Percentiles rank a stretch among this genome's conserved stretches.
Conservation (phyloP, 2,113 vertebrate genomes). For the Gila orcuttii region DNA sequence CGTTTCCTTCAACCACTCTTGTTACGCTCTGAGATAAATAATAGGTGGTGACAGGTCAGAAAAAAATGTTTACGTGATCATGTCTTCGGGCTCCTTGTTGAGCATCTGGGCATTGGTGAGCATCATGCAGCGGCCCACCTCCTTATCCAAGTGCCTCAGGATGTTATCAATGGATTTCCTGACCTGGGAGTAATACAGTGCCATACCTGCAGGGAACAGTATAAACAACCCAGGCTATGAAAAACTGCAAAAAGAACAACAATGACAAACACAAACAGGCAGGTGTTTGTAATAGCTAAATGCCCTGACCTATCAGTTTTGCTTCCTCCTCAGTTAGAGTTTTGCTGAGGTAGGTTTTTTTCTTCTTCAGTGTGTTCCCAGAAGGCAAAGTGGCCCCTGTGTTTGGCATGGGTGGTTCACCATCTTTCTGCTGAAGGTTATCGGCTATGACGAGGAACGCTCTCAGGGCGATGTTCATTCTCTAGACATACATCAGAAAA, state of each 20-base stretch:
- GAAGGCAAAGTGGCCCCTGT: constrained; percentile 96
- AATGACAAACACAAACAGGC: background rate
- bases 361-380: constrained; percentile 96
- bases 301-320: constrained; percentile 91
- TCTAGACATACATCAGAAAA: constrained; percentile 72
- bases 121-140: constrained; percentile 99
- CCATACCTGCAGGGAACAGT: constrained; percentile 83
- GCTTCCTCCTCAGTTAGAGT: constrained; percentile 98
- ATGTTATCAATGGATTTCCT: constrained; percentile 96
- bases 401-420: constrained; percentile 98
- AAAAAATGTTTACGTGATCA: constrained; percentile 92
- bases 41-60: constrained; percentile 12
- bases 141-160: constrained; percentile 95
- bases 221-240: background rate
- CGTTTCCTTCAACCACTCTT: constrained; percentile 24
- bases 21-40: constrained; percentile 32
- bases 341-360: constrained; percentile 98
- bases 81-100: constrained; percentile 98
- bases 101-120: constrained; percentile 96
- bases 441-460: constrained; percentile 98
- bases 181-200: constrained; percentile 97
- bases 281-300: background rate
- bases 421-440: constrained; percentile 96
- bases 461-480: constrained; percentile 97
- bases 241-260: background rate